Conservation (phyloP, 2,113 vertebrate genomes). For the Psephotus haematonotus region DNA sequence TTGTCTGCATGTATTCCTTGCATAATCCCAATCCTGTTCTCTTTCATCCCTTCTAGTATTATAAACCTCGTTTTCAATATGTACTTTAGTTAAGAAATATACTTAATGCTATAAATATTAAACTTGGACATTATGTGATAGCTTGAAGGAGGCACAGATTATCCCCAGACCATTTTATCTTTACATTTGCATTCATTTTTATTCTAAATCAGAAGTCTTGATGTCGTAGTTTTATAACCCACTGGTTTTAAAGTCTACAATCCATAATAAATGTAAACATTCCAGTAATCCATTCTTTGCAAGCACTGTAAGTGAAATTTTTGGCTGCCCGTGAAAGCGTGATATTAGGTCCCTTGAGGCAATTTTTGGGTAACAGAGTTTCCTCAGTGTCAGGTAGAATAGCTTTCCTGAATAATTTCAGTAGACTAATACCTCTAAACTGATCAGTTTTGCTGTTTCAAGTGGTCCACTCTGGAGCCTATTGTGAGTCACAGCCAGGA, state of each 20-base stretch:
- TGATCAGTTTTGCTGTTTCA: conserved; percentile 12
- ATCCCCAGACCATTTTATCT: background rate
- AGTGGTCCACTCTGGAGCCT: background rate
- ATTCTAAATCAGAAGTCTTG: background rate
- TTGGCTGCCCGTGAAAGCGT: background rate
- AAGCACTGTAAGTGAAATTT: background rate
- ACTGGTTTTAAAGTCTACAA: background rate
- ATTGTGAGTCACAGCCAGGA: background rate
- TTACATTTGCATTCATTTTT: background rate
- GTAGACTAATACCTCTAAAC: background rate
- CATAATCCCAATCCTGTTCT: background rate
- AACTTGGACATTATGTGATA: background rate
- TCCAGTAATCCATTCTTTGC: background rate
- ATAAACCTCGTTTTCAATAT: background rate
- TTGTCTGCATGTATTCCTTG: background rate
- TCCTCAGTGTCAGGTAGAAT: background rate
- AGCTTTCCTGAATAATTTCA: conserved; percentile 21
- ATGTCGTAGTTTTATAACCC: background rate
- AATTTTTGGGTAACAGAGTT: background rate
- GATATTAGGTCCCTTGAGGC: background rate
- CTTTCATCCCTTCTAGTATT: background rate
- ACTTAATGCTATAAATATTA: background rate
- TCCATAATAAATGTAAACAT: background rate
- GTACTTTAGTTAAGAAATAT: background rate
- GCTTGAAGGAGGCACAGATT: background rate